These are phyloP conservation scores for Rhopalosiphum padi DNA, from an alignment of 1,140 invertebrate species.

Conservation along the genomic window DNA sequence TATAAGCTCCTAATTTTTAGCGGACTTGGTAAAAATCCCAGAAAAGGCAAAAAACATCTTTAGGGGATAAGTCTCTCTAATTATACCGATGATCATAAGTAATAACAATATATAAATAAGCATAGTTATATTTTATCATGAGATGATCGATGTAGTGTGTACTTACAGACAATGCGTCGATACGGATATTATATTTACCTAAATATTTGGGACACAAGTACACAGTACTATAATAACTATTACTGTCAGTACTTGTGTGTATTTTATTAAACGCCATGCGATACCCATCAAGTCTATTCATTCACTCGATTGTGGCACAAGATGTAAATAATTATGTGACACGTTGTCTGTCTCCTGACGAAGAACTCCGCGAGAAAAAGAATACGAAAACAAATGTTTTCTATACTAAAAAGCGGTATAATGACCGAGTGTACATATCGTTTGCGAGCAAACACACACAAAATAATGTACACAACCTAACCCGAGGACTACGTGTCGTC, in stretches of 20 bases:
- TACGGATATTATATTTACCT: not conserved
- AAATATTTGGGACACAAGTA: not conserved
- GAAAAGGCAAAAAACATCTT: not conserved
- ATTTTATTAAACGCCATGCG: not conserved
- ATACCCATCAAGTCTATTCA: not conserved
- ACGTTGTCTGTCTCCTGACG: not conserved
- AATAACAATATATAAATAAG: not conserved
- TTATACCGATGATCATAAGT: not conserved
- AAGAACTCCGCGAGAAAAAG: not conserved
- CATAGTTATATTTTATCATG: no score
- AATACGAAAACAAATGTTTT: not conserved
- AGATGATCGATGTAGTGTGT: no score
- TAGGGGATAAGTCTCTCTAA: not conserved
- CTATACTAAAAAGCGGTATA: not conserved
- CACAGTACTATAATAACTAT: not conserved
- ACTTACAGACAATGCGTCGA: no score
- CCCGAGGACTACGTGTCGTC: not conserved
- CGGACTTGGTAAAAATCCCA: not conserved
- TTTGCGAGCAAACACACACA: not conserved
- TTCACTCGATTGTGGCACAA: not conserved
- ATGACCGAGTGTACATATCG: not conserved
- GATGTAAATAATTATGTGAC: not conserved
- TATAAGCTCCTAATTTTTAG: not conserved
- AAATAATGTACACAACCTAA: slow-evolving; percentile 1
- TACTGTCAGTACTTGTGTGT: not conserved